Percentiles rank a stretch among this genome's conserved stretches.
Evolutionary conservation across 23 tunicate species (phyloP).

Genomic region (Trididemnum nubilum): DNA sequence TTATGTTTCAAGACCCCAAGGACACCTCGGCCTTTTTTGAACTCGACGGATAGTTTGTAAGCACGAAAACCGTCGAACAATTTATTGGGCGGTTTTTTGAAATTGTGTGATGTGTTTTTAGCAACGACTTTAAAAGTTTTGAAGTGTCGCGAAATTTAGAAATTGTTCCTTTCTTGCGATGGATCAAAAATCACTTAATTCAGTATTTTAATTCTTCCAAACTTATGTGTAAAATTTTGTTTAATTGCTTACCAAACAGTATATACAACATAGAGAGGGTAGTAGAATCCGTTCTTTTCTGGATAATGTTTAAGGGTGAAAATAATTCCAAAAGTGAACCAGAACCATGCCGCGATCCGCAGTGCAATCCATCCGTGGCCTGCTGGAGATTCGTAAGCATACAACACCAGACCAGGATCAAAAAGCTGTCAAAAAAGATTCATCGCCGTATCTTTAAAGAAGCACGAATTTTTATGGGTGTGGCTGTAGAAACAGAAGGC

Average conservation of each 20-base stretch:
- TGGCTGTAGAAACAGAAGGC: not conserved
- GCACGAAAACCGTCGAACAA: no score
- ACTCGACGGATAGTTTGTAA: no score
- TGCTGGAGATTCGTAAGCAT: constrained; percentile 88
- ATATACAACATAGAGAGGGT: constrained; percentile 59
- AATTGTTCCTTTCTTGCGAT: no score
- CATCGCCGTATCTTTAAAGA: not conserved
- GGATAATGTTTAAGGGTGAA: constrained; percentile 82
- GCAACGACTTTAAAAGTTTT: no score
- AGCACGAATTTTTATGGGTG: no score
- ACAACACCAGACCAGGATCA: constrained; percentile 89
- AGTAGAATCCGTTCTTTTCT: constrained; percentile 76
- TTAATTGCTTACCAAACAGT: constrained; percentile 76
- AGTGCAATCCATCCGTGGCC: constrained; percentile 79
- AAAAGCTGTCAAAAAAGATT: constrained; percentile 51
- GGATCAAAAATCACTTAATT: no score
- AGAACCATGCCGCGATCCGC: constrained; percentile 70
- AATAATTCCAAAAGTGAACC: constrained; percentile 80
- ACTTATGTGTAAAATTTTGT: no score
- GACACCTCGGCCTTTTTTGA: no score
- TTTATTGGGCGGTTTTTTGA: no score
- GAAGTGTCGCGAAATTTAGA: no score
- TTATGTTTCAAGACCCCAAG: no score
- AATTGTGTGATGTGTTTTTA: not conserved
- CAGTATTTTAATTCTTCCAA: no score